Evolutionary conservation across 2,888 invertebrate species (phyloP).

Genomic region (Limnephilus auricula): DNA sequence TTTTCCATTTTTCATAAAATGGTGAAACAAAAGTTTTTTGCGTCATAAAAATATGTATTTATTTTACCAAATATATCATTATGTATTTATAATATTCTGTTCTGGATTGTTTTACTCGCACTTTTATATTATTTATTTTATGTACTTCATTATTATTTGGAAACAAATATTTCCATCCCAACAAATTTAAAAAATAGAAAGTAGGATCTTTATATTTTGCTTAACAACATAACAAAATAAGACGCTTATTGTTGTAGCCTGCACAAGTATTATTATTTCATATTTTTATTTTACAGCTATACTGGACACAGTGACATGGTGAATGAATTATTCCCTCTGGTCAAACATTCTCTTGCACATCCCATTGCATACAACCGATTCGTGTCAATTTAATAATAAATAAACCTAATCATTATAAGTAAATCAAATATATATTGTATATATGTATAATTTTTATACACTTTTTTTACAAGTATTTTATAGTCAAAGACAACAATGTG

Average conservation of each 20-base stretch:
- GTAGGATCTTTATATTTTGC: neutral
- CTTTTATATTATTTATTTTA: neutral
- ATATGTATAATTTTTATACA: conserved; percentile 36
- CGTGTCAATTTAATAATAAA: neutral
- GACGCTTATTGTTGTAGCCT: neutral
- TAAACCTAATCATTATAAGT: neutral
- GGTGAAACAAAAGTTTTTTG: neutral
- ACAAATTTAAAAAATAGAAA: neutral
- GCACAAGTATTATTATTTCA: conserved; percentile 48
- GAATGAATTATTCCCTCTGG: conserved; percentile 93
- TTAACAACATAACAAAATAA: neutral
- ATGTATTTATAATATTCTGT: neutral
- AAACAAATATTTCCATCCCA: neutral
- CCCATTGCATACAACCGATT: conserved; percentile 31
- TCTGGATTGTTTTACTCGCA: neutral
- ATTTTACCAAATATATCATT: neutral
- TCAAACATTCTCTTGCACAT: conserved; percentile 68
- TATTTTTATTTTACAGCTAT: conserved; percentile 88
- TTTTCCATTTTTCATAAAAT: neutral
- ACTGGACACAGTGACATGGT: conserved; percentile 94
- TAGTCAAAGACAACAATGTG: conserved; percentile 48
- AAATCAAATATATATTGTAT: conserved; percentile 15
- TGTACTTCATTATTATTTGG: neutral
- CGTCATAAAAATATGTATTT: neutral
- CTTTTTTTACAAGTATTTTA: conserved; percentile 21